These are phyloP conservation scores for Pica pica DNA, from an alignment of 2,113 vertebrate species.

Conservation along the genomic window DNA sequence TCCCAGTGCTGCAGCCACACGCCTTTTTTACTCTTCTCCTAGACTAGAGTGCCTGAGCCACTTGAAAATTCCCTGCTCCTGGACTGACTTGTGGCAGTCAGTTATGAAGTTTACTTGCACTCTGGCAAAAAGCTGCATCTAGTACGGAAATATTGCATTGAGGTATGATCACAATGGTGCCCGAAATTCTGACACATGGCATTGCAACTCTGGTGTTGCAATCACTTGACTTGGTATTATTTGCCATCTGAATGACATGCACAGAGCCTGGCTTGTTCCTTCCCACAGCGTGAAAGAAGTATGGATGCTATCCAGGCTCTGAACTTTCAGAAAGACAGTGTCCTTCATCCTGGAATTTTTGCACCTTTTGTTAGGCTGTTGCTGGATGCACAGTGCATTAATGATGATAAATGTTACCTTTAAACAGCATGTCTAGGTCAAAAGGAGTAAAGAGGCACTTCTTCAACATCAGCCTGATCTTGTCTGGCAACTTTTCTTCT, in stretches of 20 bases:
- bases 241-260: background rate
- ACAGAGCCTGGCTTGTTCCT: background rate
- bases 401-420: background rate
- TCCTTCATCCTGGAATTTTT: background rate
- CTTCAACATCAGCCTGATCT: conserved; percentile 19
- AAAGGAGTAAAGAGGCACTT: conserved; percentile 19
- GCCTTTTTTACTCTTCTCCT: conserved; percentile 45
- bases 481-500: conserved; percentile 15
- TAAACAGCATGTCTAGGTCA: conserved; percentile 3
- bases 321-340: background rate
- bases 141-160: conserved; percentile 56
- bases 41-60: conserved; percentile 38
- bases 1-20: conserved; percentile 2
- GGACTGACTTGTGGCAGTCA: background rate
- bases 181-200: conserved; percentile 72
- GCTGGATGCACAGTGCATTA: background rate
- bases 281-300: background rate
- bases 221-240: conserved; percentile 36
- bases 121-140: conserved; percentile 47
- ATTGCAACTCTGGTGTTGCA: conserved; percentile 65
- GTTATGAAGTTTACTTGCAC: conserved; percentile 51
- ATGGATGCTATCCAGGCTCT: background rate
- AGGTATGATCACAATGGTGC: conserved; percentile 70
- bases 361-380: background rate
- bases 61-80: conserved; percentile 9